Evolutionary conservation across 1,140 invertebrate species (phyloP).

Genomic region (Pentalonia nigronervosa): DNA sequence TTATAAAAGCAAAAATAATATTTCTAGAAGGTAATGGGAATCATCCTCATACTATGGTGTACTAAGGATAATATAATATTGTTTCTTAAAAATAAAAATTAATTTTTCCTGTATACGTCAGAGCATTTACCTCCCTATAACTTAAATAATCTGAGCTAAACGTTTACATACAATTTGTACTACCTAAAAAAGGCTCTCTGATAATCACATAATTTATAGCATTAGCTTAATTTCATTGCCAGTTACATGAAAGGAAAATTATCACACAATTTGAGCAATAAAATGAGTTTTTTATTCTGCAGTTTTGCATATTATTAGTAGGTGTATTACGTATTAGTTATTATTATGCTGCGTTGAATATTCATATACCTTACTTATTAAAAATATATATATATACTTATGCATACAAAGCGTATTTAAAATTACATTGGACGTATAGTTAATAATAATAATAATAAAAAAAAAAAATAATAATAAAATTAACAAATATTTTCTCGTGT

Average conservation of each 20-base stretch:
- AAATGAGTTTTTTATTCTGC: background rate
- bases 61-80: background rate
- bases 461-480: background rate
- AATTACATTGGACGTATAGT: background rate
- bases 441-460: background rate
- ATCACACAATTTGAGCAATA: background rate
- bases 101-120: background rate
- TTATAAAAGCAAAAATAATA: background rate
- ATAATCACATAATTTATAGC: background rate
- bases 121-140: no score
- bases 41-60: background rate
- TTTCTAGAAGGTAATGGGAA: background rate
- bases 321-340: background rate
- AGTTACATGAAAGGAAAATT: background rate
- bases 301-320: background rate
- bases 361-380: background rate
- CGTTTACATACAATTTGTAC: background rate
- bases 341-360: background rate
- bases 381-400: background rate
- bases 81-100: background rate
- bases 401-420: background rate
- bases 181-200: background rate
- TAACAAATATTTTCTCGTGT: background rate
- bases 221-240: background rate
- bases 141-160: background rate